Base-by-base conservation (phyloP, 2,113 vertebrate species). In the Dryoscopus gambensis region DNA sequence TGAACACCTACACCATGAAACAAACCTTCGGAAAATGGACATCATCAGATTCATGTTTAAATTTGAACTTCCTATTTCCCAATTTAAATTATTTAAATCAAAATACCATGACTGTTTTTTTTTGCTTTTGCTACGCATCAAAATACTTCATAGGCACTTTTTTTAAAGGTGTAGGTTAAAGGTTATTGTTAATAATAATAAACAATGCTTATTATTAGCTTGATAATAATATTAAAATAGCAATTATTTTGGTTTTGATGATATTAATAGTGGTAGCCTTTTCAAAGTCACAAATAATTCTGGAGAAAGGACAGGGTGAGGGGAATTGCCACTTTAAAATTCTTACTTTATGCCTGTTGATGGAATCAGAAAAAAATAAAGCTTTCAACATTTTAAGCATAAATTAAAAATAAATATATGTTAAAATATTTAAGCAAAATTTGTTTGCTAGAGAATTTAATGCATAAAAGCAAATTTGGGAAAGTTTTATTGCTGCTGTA, bases 291-390 rank as follows among this genome's bases (percentile, higher is more conserved):
- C 8, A 67, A 42, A 55, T 82, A 69, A 27, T 67, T 49, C 13
- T 59, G 7, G 1, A 24, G 21, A 75, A 83, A 75, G 11, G 30
- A 46, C 0, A 11, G 3, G 4, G 2, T 40, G 19, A 10, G 7
- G 10, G 2, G 2, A 18, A 11, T 52, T n/a, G 0, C 4, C 5
- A 20, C 53, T 67, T 81, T 12, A 30, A 52, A 62, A 7, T 50
- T 55, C 19, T 79, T 71, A 22, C 8, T 10, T 65, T 79, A n/a
- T 31, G 4, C 6, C 55, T 21, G 2, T 30, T 15, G 21, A 53
- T 37, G 7, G 64, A 84, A 68, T n/a, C 24, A 49, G 18, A 44
- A 27, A 6, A 46, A 60, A 90, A 50, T 9, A 33, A 59, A 60
- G 11, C 1, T 49, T 68, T 60, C 18, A 69, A 37, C 15, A 44